Evolutionary conservation across 2,888 invertebrate genomes (phyloP).

Genomic region (Frankliniella fusca): DNA sequence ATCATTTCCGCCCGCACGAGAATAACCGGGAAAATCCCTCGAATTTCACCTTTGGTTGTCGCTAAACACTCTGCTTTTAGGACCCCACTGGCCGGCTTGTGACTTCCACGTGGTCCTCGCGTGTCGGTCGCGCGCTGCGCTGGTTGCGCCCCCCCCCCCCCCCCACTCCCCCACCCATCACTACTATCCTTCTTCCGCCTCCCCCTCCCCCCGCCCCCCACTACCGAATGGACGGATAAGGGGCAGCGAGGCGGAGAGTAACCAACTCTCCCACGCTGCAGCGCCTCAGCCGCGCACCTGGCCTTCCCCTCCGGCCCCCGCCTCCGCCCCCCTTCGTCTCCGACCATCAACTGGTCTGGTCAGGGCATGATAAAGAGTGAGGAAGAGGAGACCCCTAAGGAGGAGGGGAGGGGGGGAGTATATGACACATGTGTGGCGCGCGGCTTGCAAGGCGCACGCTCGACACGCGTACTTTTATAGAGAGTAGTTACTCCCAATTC

Average conservation of each 20-base stretch:
- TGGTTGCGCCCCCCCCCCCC: neutral
- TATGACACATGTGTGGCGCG: neutral
- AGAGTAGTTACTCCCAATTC: too few relatives aligned
- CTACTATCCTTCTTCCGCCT: neutral
- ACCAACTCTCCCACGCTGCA: slow-evolving; percentile 21
- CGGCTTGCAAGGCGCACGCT: neutral
- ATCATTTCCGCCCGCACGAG: too few relatives aligned
- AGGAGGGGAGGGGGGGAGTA: neutral
- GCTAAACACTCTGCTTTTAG: too few relatives aligned
- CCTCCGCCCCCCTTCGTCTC: neutral
- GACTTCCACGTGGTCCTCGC: slow-evolving; percentile 1
- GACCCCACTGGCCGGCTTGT: neutral
- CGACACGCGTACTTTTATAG: neutral
- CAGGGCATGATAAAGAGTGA: neutral
- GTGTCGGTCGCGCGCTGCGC: slow-evolving; percentile 9
- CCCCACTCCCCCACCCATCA: neutral
- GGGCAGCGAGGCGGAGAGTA: slow-evolving; percentile 15
- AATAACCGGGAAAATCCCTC: too few relatives aligned
- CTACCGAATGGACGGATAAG: neutral
- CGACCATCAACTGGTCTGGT: neutral
- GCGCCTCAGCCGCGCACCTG: slow-evolving; percentile 1
- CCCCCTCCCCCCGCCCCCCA: neutral
- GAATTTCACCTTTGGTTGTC: too few relatives aligned
- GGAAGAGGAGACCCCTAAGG: neutral
- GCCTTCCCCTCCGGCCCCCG: neutral